A percentile compares a stretch with the other conserved stretches of the same genome.
Conservation (phyloP, 2,113 vertebrate species). For the Desmodus rotundus region DNA sequence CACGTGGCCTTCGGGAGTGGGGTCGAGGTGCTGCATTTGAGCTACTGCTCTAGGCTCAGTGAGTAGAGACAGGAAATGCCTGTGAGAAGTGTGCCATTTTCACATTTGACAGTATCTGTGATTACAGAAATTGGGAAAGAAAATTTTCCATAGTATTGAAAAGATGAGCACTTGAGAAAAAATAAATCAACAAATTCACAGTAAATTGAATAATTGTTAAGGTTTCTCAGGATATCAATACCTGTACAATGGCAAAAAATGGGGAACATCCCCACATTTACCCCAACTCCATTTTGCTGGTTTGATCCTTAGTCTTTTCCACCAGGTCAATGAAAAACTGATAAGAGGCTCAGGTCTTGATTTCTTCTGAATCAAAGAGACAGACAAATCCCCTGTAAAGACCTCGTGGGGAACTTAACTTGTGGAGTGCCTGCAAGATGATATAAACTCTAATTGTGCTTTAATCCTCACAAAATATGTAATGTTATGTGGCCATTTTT, state of each 20-base stretch:
- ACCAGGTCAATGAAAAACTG: neutral
- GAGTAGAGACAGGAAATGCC: neutral
- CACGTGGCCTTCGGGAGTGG: rapidly evolving
- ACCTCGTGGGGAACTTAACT: neutral
- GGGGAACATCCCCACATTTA: too few relatives aligned
- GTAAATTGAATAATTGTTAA: neutral
- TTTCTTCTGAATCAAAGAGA: neutral
- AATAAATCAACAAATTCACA: neutral
- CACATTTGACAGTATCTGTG: neutral
- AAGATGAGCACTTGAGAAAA: neutral
- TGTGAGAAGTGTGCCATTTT: neutral
- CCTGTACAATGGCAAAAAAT: rapidly evolving
- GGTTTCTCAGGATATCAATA: neutral
- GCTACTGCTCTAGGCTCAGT: too few relatives aligned
- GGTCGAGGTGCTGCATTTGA: rapidly evolving
- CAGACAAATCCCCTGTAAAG: too few relatives aligned
- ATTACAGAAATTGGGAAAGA: neutral
- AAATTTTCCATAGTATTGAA: neutral
- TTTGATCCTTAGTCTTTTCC: neutral
- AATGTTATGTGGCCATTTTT: neutral
- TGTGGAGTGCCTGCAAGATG: rapidly evolving
- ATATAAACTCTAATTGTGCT: neutral
- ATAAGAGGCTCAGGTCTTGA: neutral
- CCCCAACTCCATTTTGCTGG: rapidly evolving
- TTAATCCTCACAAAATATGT: neutral